Evolutionary conservation across 92 coral and sea anemone species (phyloP).

Genomic region (Zoanthus sansibaricus): DNA sequence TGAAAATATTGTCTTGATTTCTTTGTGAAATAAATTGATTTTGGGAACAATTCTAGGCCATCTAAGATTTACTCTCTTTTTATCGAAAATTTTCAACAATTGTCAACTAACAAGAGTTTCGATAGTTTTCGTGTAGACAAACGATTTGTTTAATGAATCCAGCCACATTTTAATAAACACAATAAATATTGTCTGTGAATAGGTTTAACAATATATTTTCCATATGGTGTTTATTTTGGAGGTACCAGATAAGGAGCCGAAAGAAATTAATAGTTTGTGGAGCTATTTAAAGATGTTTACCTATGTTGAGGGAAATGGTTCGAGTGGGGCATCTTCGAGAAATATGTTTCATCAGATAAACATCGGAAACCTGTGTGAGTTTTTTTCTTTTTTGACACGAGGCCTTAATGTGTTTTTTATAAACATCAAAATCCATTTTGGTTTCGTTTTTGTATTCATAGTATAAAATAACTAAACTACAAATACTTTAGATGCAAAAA

Average conservation of each 20-base stretch:
- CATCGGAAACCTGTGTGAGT: constrained; percentile 2
- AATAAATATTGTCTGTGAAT: neutral
- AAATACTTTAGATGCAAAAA: neutral
- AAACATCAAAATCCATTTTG: constrained; percentile 2
- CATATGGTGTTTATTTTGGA: constrained; percentile 9
- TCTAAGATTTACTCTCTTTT: too few species aligned
- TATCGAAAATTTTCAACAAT: neutral
- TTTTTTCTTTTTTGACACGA: neutral
- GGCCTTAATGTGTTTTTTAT: neutral
- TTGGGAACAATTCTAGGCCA: too few species aligned
- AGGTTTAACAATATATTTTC: neutral
- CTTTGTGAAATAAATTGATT: too few species aligned
- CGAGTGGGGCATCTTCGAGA: too few species aligned
- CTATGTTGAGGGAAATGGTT: neutral
- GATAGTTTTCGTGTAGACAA: neutral
- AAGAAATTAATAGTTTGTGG: neutral
- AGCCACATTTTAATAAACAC: neutral
- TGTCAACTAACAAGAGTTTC: neutral
- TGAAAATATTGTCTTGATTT: too few species aligned
- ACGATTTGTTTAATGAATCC: neutral
- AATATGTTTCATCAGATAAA: constrained; percentile 29
- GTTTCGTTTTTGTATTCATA: neutral
- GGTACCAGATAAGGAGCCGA: neutral
- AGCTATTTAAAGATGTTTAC: constrained; percentile 8
- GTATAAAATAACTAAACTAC: neutral